Evolutionary conservation across 1,140 invertebrate genomes (phyloP).

Genomic region (Phthorimaea operculella): DNA sequence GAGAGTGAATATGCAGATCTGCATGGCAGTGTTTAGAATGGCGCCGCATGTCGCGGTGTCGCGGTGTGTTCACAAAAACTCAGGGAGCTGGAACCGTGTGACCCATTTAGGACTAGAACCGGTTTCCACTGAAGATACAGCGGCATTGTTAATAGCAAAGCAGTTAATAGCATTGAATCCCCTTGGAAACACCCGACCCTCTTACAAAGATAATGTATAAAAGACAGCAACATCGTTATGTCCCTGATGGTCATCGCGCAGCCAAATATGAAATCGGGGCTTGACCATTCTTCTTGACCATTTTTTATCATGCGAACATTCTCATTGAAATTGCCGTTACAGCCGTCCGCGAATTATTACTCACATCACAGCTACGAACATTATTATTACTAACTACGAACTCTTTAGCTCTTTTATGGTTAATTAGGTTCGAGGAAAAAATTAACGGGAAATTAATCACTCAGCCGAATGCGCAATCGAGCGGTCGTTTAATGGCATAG

Average conservation of each 20-base stretch:
- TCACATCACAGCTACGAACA: constrained; percentile 25
- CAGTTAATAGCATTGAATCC: constrained; percentile 59
- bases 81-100: constrained; percentile 58
- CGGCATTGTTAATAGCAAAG: constrained; percentile 54
- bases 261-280: constrained; percentile 52
- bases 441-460: constrained; percentile 28
- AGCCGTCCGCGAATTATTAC: constrained; percentile 36
- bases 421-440: constrained; percentile 25
- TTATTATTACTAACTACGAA: constrained; percentile 26
- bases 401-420: constrained; percentile 11
- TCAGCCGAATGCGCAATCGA: constrained; percentile 28
- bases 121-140: constrained; percentile 60
- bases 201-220: constrained; percentile 55
- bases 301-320: constrained; percentile 45
- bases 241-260: constrained; percentile 46
- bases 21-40: neutral
- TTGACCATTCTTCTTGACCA: constrained; percentile 60
- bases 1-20: constrained; percentile 7
- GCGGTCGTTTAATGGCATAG: constrained; percentile 37
- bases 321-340: constrained; percentile 37
- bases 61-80: constrained; percentile 48
- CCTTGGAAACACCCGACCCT: constrained; percentile 50
- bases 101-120: constrained; percentile 63
- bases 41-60: constrained; percentile 11
- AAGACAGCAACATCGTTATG: constrained; percentile 55